Evolutionary conservation across 2,888 invertebrate genomes (phyloP).

Genomic region (Chouioia cunea): DNA sequence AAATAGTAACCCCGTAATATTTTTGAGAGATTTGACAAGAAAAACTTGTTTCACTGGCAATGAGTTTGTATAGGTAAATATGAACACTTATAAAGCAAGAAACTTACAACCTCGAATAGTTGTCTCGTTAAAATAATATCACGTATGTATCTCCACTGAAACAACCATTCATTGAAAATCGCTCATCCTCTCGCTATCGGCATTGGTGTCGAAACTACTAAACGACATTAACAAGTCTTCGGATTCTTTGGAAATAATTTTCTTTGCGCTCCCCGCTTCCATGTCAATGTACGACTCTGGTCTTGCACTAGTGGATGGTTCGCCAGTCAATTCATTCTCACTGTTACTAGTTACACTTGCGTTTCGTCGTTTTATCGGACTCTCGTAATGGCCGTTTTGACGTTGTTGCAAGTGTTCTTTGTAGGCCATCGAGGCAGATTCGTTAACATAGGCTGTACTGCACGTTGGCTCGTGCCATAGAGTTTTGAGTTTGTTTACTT

Average conservation of each 20-base stretch:
- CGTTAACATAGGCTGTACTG: slow-evolving; percentile 60
- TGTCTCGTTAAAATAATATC: too few relatives aligned
- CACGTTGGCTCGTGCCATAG: slow-evolving; percentile 60
- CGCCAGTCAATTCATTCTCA: slow-evolving; percentile 58
- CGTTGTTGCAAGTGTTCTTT: background rate
- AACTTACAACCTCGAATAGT: too few relatives aligned
- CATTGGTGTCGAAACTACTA: slow-evolving; percentile 11
- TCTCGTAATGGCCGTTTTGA: slow-evolving; percentile 56
- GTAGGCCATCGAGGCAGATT: slow-evolving; percentile 43
- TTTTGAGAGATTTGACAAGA: too few relatives aligned
- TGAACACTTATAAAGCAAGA: too few relatives aligned
- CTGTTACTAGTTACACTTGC: slow-evolving; percentile 59
- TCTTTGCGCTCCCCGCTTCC: slow-evolving; percentile 51
- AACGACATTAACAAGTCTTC: slow-evolving; percentile 37
- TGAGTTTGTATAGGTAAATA: too few relatives aligned
- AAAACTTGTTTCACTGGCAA: too few relatives aligned
- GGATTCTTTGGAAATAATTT: background rate
- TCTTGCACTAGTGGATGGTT: slow-evolving; percentile 52
- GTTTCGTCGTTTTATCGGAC: slow-evolving; percentile 62
- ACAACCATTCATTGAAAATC: background rate
- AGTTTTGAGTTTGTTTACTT: slow-evolving; percentile 62
- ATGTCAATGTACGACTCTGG: slow-evolving; percentile 65
- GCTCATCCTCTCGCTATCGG: background rate
- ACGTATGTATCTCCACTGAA: too few relatives aligned
- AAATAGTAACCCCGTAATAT: too few relatives aligned